Conservation (phyloP, 2,797 vertebrate species). For the Danio albolineatus region DNA sequence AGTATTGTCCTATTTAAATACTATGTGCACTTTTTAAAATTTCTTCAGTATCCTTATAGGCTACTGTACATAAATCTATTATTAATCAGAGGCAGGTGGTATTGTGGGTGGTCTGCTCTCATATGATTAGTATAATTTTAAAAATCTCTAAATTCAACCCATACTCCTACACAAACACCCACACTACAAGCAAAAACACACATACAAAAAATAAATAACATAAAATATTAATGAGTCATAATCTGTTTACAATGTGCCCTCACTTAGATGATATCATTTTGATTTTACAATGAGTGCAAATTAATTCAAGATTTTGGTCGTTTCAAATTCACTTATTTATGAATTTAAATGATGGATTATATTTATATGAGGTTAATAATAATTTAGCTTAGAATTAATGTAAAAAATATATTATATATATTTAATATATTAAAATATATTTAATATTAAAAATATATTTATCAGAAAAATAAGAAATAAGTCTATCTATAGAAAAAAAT, state of each 20-base stretch:
- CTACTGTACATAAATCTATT: not conserved
- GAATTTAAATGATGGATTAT: no score
- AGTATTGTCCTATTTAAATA: no score
- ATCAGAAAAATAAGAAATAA: no score
- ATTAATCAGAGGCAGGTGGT: not conserved
- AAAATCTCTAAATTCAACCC: constrained; percentile 7
- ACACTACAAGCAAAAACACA: not conserved
- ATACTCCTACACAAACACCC: constrained; percentile 23
- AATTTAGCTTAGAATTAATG: no score
- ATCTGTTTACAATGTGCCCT: not conserved
- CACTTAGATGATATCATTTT: not conserved
- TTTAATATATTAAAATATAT: no score
- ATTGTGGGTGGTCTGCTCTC: not conserved
- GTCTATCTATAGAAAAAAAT: no score
- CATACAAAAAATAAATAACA: not conserved
- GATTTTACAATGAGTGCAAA: not conserved
- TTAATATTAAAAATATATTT: no score
- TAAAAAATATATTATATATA: no score
- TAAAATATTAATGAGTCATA: constrained; percentile 12
- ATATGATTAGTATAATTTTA: constrained; percentile 19
- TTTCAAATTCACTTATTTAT: no score
- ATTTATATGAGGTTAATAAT: no score
- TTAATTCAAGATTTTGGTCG: no score
- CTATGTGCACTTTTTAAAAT: not conserved
- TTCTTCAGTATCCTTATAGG: not conserved